Percentiles rank a stretch among this genome's conserved stretches.
phyloP scores from a whole-genome alignment of 1,140 invertebrate species.

The Homarus americanus region DNA sequence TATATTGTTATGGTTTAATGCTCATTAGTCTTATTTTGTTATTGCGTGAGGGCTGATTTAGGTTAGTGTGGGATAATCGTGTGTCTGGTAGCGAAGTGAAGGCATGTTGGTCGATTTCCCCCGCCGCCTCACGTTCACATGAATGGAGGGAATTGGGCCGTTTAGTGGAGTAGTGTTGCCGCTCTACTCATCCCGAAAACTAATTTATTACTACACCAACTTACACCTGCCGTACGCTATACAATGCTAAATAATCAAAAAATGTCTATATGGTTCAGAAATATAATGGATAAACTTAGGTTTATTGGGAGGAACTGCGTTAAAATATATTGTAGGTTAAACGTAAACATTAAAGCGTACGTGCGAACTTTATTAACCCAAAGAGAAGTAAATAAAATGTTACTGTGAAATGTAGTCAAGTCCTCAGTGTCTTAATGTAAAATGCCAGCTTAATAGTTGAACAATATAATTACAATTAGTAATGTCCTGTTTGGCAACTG shows the following conservation, averaged over 20 bases:
- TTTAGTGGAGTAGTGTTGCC: not conserved
- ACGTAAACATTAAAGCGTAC: not conserved
- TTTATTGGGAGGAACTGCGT: not conserved
- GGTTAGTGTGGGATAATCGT: not conserved
- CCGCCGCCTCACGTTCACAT: not conserved
- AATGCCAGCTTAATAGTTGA: too few species aligned
- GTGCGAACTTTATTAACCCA: not conserved
- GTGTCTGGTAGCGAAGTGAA: not conserved
- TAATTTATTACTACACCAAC: not conserved
- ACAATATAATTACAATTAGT: too few species aligned
- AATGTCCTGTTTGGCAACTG: too few species aligned
- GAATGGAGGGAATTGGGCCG: not conserved
- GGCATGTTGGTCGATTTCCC: not conserved
- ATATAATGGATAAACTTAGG: not conserved
- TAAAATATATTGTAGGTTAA: not conserved
- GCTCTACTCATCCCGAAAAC: not conserved
- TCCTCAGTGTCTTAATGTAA: too few species aligned
- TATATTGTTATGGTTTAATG: not conserved
- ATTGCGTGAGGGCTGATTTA: not conserved
- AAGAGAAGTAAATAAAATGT: too few species aligned
- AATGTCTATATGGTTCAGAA: not conserved
- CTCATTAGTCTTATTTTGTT: not conserved
- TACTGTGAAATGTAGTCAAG: too few species aligned
- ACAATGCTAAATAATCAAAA: too few species aligned
- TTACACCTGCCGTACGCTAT: not conserved